Evolutionary conservation across 1,140 invertebrate species (phyloP).

Genomic region (Catajapyx aquilonaris): DNA sequence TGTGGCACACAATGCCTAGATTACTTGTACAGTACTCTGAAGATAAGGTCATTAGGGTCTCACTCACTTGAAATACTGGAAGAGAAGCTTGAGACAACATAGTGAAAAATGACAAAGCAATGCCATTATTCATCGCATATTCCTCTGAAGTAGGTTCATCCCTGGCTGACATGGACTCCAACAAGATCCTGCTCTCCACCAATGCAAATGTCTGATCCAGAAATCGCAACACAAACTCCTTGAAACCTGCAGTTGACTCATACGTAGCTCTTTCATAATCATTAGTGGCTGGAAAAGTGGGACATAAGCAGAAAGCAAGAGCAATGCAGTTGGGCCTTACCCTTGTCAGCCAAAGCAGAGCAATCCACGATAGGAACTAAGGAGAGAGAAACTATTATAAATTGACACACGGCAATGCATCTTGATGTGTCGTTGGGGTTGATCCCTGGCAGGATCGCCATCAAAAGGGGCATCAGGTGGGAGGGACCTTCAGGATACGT

Average conservation of each 20-base stretch:
- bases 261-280: constrained; percentile 45
- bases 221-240: constrained; percentile 73
- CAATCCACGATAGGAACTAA: constrained; percentile 67
- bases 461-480: constrained; percentile 59
- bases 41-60: too few species aligned
- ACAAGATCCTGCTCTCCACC: constrained; percentile 46
- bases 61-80: too few species aligned
- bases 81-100: too few species aligned
- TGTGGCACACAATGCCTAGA: too few species aligned
- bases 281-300: constrained; percentile 2
- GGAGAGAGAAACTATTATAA: constrained; percentile 50
- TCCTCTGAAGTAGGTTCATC: too few species aligned
- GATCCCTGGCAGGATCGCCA: constrained; percentile 60
- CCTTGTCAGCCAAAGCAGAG: constrained; percentile 40
- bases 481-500: constrained; percentile 56
- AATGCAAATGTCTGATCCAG: constrained; percentile 51
- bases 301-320: constrained; percentile 1
- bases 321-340: too few species aligned
- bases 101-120: too few species aligned
- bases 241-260: constrained; percentile 58
- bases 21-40: too few species aligned
- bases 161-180: too few species aligned
- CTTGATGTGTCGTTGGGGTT: constrained; percentile 80
- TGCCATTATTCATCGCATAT: too few species aligned
- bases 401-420: constrained; percentile 51